A percentile compares a stretch with the other conserved stretches of the same genome.
Conservation (phyloP, 2,113 vertebrate genomes). For the Paraplagusia blochii region DNA sequence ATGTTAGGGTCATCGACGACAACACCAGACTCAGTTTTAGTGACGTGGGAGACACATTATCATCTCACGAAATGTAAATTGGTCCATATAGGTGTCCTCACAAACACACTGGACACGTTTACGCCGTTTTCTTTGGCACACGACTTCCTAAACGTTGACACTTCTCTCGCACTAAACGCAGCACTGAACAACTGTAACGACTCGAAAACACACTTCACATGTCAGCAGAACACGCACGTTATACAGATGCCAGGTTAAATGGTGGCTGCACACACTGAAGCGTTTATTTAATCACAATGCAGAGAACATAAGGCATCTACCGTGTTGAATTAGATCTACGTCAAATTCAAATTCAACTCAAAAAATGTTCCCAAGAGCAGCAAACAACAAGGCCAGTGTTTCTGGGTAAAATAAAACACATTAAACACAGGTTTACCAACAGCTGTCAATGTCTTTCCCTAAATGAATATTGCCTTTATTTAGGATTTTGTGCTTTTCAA, state of each 20-base stretch:
- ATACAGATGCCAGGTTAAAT: conserved; percentile 23
- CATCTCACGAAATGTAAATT: conserved; percentile 48
- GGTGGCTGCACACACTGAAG: conserved; percentile 1
- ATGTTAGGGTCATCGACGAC: conserved; percentile 24
- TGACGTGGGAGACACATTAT: conserved; percentile 38
- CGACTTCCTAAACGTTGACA: conserved; percentile 35
- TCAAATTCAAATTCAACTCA: conserved; percentile 10
- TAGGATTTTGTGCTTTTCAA: conserved; percentile 34
- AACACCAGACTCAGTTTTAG: conserved; percentile 20
- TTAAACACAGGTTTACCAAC: no score
- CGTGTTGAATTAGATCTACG: background rate
- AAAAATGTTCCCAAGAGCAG: background rate
- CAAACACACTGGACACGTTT: conserved; percentile 37
- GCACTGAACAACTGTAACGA: no score
- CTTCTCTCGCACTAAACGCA: conserved; percentile 29
- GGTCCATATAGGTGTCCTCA: conserved; percentile 34
- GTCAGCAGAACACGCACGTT: no score
- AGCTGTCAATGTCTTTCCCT: conserved; percentile 15
- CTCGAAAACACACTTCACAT: no score
- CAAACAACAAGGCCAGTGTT: conserved; percentile 5
- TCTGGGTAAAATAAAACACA: background rate
- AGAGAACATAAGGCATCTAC: background rate
- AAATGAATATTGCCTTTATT: conserved; percentile 11
- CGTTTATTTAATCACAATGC: background rate
- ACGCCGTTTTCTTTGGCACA: conserved; percentile 53